Evolutionary conservation across 2,797 vertebrate genomes (phyloP).

Genomic region (Synanceia verrucosa): DNA sequence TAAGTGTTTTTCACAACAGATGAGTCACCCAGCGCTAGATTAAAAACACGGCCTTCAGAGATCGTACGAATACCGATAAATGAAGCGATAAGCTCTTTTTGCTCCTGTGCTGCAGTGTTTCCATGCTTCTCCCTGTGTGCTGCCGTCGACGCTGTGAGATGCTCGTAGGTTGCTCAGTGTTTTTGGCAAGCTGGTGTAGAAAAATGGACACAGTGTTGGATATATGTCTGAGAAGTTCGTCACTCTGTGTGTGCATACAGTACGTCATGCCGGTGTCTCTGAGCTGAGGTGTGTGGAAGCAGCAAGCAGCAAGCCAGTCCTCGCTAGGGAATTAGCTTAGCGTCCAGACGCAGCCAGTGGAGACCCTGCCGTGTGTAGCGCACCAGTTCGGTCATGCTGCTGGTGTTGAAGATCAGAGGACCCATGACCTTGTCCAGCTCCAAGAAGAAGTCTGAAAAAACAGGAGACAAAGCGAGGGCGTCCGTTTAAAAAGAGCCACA

Average conservation of each 20-base stretch:
- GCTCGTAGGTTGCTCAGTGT: slow-evolving; percentile 74
- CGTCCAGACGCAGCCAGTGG: slow-evolving; percentile 96
- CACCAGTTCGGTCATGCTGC: slow-evolving; percentile 98
- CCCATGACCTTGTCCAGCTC: slow-evolving; percentile 98
- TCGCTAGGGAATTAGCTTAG: slow-evolving; percentile 87
- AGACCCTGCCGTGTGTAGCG: slow-evolving; percentile 97
- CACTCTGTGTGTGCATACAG: slow-evolving; percentile 47
- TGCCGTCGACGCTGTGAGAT: slow-evolving; percentile 53
- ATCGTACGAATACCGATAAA: slow-evolving; percentile 45
- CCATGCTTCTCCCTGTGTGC: slow-evolving; percentile 60
- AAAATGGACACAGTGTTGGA: slow-evolving; percentile 96
- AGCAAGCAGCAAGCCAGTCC: slow-evolving; percentile 47
- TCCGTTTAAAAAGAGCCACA: not conserved
- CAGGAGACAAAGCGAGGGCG: not conserved
- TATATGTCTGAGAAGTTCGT: slow-evolving; percentile 87
- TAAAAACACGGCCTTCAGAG: slow-evolving; percentile 64
- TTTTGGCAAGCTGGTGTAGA: slow-evolving; percentile 86
- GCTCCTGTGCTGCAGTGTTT: slow-evolving; percentile 51
- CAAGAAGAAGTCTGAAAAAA: slow-evolving; percentile 90
- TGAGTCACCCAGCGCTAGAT: slow-evolving; percentile 57
- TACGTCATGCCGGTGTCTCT: slow-evolving; percentile 40
- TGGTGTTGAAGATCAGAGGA: slow-evolving; percentile 96
- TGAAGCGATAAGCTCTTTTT: slow-evolving; percentile 53
- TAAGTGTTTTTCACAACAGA: slow-evolving; percentile 67
- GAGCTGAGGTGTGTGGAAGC: slow-evolving; percentile 51